phyloP scores from a whole-genome alignment of 2,113 vertebrate genomes.

The Tylochromis polylepis region DNA sequence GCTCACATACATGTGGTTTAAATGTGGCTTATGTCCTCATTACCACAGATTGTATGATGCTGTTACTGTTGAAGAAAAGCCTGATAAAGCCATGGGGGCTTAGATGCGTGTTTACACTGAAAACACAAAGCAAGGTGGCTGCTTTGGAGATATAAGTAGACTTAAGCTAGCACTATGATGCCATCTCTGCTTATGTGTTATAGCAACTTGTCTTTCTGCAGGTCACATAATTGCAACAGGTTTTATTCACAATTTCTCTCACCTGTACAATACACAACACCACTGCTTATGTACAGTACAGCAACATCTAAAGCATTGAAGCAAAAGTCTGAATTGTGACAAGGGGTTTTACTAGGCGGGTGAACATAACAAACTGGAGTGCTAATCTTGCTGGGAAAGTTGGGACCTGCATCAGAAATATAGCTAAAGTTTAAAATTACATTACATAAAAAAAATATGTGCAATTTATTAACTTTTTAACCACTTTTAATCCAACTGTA shows the following conservation, averaged over 20 bases:
- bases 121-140: not conserved
- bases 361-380: not conserved
- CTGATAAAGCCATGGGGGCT: conserved; percentile 27
- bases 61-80: conserved; percentile 12
- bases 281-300: not conserved
- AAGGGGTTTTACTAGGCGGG: not conserved
- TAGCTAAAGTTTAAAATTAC: not conserved
- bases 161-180: not conserved
- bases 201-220: too few species aligned
- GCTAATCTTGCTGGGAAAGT: not conserved
- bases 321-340: not conserved
- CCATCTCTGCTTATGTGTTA: not conserved
- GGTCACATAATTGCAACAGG: too few species aligned
- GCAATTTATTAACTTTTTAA: not conserved
- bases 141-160: conserved; percentile 26
- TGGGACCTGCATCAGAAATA: not conserved
- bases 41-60: conserved; percentile 1
- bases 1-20: not conserved
- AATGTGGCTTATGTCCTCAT: conserved; percentile 9
- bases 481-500: not conserved
- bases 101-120: conserved; percentile 11
- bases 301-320: not conserved
- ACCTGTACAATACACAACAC: not conserved
- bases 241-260: not conserved
- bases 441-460: not conserved